Evolutionary conservation across 2,797 vertebrate species (phyloP).

Genomic region (Siniperca undulata): DNA sequence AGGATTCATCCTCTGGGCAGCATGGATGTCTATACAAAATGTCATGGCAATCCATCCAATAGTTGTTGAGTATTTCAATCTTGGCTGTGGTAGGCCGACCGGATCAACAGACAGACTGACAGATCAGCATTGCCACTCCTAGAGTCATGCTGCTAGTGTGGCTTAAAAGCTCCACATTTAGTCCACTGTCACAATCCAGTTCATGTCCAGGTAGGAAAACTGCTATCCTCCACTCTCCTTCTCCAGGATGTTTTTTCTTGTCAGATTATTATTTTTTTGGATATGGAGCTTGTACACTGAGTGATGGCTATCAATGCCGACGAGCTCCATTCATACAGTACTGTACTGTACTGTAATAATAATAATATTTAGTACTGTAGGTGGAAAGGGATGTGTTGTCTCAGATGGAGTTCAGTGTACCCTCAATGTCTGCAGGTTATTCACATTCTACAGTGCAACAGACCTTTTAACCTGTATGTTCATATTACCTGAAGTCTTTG

Average conservation of each 20-base stretch:
- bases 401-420: background rate
- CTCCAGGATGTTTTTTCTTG: background rate
- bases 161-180: background rate
- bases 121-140: background rate
- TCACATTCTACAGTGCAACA: background rate
- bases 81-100: background rate
- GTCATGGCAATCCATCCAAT: background rate
- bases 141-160: background rate
- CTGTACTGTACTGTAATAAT: too few species aligned
- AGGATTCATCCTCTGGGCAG: background rate
- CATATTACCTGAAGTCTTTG: background rate
- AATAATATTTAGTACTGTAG: background rate
- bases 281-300: background rate
- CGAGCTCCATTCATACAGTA: background rate
- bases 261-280: background rate
- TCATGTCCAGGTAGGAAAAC: background rate
- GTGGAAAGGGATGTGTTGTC: background rate
- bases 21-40: background rate
- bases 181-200: background rate
- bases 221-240: background rate
- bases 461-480: constrained; percentile 13
- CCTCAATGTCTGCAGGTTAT: constrained; percentile 1
- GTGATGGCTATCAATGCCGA: background rate
- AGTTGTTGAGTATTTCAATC: background rate
- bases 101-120: background rate